A percentile compares a stretch with the other conserved stretches of the same genome.
These are phyloP conservation scores for Hyla sarda DNA, from an alignment of 2,113 vertebrate genomes.

Conservation along the genomic window DNA sequence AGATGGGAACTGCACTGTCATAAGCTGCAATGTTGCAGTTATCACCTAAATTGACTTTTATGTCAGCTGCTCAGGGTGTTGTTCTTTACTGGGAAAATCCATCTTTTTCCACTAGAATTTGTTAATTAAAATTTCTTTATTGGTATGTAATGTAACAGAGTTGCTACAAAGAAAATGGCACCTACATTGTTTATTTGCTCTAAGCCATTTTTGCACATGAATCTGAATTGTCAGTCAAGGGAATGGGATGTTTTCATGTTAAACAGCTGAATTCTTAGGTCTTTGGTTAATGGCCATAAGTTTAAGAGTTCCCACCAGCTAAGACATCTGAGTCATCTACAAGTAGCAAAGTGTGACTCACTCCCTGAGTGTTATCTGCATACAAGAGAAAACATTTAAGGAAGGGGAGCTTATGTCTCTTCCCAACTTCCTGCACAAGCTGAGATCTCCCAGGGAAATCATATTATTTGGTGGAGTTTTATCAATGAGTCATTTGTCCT, in stretches of 20 bases:
- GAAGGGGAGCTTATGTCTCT: background rate
- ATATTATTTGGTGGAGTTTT: constrained; percentile 24
- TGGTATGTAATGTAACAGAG: background rate
- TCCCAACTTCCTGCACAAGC: constrained; percentile 22
- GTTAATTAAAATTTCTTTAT: background rate
- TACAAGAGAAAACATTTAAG: background rate
- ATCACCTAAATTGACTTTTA: too few relatives aligned
- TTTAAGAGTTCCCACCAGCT: constrained; percentile 45
- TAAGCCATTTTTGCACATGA: too few relatives aligned
- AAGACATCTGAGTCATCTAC: constrained; percentile 35
- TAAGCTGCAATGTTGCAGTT: too few relatives aligned
- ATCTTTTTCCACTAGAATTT: background rate
- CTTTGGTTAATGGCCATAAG: constrained; percentile 5
- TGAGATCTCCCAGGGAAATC: background rate
- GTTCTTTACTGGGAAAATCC: too few relatives aligned
- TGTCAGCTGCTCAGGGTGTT: too few relatives aligned
- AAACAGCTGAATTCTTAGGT: background rate
- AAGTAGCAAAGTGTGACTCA: constrained; percentile 41
- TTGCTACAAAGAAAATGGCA: background rate
- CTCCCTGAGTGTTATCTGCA: constrained; percentile 19
- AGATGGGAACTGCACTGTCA: too few relatives aligned
- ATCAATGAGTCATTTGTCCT: constrained; percentile 28
- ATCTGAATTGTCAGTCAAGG: background rate
- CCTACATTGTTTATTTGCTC: background rate
- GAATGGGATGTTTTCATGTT: background rate